Evolutionary conservation across 2,888 invertebrate species (phyloP).

Genomic region (Cremastinae sp.): DNA sequence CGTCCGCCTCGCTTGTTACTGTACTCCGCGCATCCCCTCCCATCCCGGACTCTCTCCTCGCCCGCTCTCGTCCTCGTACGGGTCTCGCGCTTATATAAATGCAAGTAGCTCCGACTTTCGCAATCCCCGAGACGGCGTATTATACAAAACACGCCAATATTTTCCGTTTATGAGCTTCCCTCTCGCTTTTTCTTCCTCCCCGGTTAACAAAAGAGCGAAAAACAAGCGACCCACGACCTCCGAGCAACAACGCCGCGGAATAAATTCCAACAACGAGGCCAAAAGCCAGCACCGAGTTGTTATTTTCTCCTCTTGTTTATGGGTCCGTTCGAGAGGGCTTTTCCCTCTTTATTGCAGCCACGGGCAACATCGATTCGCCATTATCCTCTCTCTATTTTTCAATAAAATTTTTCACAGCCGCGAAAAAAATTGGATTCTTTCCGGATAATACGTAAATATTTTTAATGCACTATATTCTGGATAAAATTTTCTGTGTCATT

Average conservation of each 20-base stretch:
- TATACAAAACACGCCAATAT: conserved; percentile 38
- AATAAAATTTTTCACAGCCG: no score
- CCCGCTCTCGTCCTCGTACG: background rate
- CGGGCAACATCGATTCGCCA: background rate
- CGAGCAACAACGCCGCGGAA: conserved; percentile 22
- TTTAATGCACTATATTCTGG: no score
- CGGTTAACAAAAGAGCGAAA: background rate
- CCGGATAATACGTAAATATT: no score
- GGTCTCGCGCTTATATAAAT: conserved; percentile 26
- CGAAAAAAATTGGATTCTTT: no score
- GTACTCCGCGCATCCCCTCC: conserved; percentile 19
- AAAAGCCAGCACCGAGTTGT: background rate
- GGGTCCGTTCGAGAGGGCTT: background rate
- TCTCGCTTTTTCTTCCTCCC: conserved; percentile 32
- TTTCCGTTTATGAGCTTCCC: conserved; percentile 53
- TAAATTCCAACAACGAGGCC: background rate
- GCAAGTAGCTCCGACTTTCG: conserved; percentile 38
- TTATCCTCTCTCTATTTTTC: background rate
- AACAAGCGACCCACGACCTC: conserved; percentile 41
- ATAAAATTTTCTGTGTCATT: no score
- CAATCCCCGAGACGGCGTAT: conserved; percentile 30
- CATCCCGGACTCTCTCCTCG: background rate
- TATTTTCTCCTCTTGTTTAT: conserved; percentile 6
- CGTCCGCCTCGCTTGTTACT: conserved; percentile 41
- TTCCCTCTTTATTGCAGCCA: background rate